phyloP scores from a whole-genome alignment of 2,888 invertebrate species.

The Drosophila meridionalis region DNA sequence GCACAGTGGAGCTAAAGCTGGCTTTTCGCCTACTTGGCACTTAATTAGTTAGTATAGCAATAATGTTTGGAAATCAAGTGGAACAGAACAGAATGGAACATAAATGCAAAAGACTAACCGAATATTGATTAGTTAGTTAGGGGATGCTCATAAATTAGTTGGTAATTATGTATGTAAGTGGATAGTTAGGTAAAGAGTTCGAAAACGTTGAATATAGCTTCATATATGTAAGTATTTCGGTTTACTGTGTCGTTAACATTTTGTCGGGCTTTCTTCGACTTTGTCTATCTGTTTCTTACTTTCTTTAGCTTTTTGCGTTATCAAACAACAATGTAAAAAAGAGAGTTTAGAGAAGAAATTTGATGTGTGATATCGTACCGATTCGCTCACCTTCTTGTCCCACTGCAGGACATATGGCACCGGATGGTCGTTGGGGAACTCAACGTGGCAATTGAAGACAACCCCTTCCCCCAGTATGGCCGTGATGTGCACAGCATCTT shows the following conservation, averaged over 20 bases:
- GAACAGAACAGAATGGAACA: slow-evolving; percentile 31
- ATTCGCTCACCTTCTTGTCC: slow-evolving; percentile 99
- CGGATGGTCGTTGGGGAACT: slow-evolving; percentile 97
- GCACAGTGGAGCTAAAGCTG: slow-evolving; percentile 42
- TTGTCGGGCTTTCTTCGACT: slow-evolving; percentile 60
- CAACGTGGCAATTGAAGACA: slow-evolving; percentile 98
- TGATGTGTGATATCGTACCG: slow-evolving; percentile 91
- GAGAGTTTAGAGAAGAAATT: slow-evolving; percentile 86
- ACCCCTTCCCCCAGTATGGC: slow-evolving; percentile 98
- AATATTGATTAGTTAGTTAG: slow-evolving; percentile 42
- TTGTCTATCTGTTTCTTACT: slow-evolving; percentile 70
- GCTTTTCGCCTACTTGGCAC: slow-evolving; percentile 21
- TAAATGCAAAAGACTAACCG: slow-evolving; percentile 26
- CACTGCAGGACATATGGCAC: slow-evolving; percentile 99
- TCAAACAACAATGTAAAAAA: slow-evolving; percentile 84
- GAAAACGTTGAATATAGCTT: slow-evolving; percentile 54
- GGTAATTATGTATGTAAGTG: slow-evolving; percentile 52
- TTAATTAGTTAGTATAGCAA: slow-evolving; percentile 20
- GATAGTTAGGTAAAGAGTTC: slow-evolving; percentile 51
- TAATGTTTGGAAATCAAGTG: slow-evolving; percentile 26
- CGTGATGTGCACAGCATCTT: slow-evolving; percentile 97
- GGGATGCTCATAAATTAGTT: slow-evolving; percentile 58
- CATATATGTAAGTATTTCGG: slow-evolving; percentile 43
- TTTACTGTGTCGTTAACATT: slow-evolving; percentile 60
- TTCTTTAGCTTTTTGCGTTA: slow-evolving; percentile 79